Evolutionary conservation across 1,140 invertebrate species (phyloP), one percentile per base, ranked within the genome.

Genomic region (Habropoda laboriosa): DNA sequence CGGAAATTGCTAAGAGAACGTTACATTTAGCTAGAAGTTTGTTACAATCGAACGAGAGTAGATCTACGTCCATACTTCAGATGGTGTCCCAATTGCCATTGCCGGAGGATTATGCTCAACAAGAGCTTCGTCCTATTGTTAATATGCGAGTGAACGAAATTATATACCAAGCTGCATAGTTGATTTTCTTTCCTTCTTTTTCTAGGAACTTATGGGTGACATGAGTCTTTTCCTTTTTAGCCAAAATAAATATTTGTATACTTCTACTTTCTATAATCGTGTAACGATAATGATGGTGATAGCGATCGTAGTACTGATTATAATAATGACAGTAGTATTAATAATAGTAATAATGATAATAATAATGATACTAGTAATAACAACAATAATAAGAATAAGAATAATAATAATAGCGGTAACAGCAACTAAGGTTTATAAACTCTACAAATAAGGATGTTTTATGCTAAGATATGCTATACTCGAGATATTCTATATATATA

Each of bases 31-130:
- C 94, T 32, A 89, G 92, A 78, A 94, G 92, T 79, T 87, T 95
- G n/a, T 83, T 95, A 5, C 93, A 95, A 72, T 86, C 89, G 49
- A 91, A 87, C 47, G 90, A 92, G 24, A 86, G 79, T 27, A 83
- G 47, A 27, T 86, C 86, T 2, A 90, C 89, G 21, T 87, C 92
- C 13, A 91, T 92, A n/a, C 89, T 94, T 7, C 92, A 94, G 45
- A 87, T 94, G 21, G 90, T 95, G 3, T 92, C 93, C 4, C 91
- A 94, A 30, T 89, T 96, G 61, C 95, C 95, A 6, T 92, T 96
- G 75, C 95, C 95, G 30, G 94, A 95, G 87, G 95, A 96, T 90
- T 96, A 95, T 85, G 92, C 93, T 3, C 92, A 95, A 58, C 94
- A 95, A 84, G 95, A 96, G 86, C 88, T 96, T 18, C 90, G 93